A percentile compares a stretch with the other conserved stretches of the same genome.
Evolutionary conservation across 1,140 invertebrate species (phyloP).

Genomic region (Delia radicum): DNA sequence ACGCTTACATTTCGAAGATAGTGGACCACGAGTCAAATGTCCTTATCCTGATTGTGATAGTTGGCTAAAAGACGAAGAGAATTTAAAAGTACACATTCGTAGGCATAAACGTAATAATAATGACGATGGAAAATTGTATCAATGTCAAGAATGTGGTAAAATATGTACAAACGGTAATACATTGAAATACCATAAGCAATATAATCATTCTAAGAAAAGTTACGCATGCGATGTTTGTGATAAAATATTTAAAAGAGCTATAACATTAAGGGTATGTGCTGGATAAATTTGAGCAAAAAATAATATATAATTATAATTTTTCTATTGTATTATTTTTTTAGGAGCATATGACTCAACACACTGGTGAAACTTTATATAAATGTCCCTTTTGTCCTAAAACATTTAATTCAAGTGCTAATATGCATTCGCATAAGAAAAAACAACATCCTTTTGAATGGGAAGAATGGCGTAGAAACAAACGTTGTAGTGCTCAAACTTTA

Average conservation of each 20-base stretch:
- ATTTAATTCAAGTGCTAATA: conserved; percentile 52
- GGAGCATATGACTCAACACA: conserved; percentile 54
- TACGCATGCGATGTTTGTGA: conserved; percentile 50
- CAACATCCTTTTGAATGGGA: conserved; percentile 53
- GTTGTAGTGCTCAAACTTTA: conserved; percentile 34
- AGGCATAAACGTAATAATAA: conserved; percentile 42
- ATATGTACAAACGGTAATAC: conserved; percentile 46
- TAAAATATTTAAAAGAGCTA: conserved; percentile 52
- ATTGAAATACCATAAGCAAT: conserved; percentile 46
- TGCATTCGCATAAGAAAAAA: conserved; percentile 54
- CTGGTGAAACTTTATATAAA: conserved; percentile 50
- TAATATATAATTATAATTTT: neutral
- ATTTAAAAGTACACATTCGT: conserved; percentile 44
- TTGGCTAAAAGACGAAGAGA: conserved; percentile 50
- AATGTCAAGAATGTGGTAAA: conserved; percentile 46
- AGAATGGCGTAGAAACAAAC: conserved; percentile 50
- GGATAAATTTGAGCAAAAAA: too few relatives aligned
- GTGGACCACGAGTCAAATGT: conserved; percentile 47
- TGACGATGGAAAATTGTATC: neutral
- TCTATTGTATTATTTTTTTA: conserved; percentile 20
- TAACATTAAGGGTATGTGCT: conserved; percentile 42
- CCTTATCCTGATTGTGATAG: conserved; percentile 45
- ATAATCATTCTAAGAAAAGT: conserved; percentile 46
- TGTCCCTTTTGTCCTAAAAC: conserved; percentile 51
- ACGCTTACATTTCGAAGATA: conserved; percentile 48